These are phyloP conservation scores for Ophion ellenae DNA, from an alignment of 2,888 invertebrate genomes.

Conservation along the genomic window DNA sequence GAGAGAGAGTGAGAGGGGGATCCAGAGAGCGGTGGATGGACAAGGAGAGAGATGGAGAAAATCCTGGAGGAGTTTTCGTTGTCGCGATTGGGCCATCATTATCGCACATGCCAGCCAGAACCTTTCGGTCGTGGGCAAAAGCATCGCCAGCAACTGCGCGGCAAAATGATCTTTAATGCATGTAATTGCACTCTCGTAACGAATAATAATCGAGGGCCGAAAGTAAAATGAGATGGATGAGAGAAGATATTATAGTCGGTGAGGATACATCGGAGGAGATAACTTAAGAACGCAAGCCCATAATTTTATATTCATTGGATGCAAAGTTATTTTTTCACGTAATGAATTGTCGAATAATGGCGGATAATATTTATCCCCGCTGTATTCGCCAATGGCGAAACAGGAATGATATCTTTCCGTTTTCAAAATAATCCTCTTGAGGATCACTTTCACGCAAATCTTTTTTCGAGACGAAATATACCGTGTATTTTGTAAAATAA, in stretches of 20 bases:
- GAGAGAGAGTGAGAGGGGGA: too few species aligned
- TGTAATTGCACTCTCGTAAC: slow-evolving; percentile 55
- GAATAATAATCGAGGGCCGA: slow-evolving; percentile 54
- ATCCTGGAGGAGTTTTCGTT: slow-evolving; percentile 36
- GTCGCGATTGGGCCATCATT: slow-evolving; percentile 48
- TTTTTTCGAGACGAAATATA: too few species aligned
- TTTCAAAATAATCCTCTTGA: too few species aligned
- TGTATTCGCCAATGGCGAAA: background rate
- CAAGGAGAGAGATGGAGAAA: background rate
- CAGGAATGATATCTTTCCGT: too few species aligned
- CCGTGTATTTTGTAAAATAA: too few species aligned
- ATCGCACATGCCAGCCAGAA: slow-evolving; percentile 41
- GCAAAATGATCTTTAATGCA: slow-evolving; percentile 56
- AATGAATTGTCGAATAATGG: slow-evolving; percentile 24
- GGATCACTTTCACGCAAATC: too few species aligned
- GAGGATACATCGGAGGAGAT: background rate
- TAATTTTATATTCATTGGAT: slow-evolving; percentile 48
- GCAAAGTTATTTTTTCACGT: slow-evolving; percentile 16
- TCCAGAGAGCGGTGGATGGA: too few species aligned
- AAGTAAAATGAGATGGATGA: slow-evolving; percentile 56
- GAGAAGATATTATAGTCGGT: slow-evolving; percentile 20
- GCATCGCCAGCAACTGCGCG: slow-evolving; percentile 13
- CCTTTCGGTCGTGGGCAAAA: slow-evolving; percentile 15
- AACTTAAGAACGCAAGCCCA: slow-evolving; percentile 41
- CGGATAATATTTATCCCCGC: background rate